phyloP scores from a whole-genome alignment of 2,888 invertebrate species.

The Sepiola atlantica region DNA sequence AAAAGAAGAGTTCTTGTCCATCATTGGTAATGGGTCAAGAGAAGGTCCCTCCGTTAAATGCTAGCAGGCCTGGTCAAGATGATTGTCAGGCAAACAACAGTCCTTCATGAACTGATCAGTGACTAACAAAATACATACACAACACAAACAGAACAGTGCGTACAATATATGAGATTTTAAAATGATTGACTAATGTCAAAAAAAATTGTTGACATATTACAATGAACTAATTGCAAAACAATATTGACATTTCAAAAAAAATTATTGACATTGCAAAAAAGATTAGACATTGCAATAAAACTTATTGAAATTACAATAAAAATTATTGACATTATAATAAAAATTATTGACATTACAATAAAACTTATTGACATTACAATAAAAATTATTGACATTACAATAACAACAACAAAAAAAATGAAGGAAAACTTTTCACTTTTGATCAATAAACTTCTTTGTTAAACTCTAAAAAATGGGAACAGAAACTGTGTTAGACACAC shows the following conservation, averaged over 20 bases:
- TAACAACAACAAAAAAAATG: neutral
- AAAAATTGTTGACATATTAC: too few species aligned
- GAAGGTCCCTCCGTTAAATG: conserved; percentile 21
- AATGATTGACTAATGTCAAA: neutral
- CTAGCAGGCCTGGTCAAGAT: neutral
- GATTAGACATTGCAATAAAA: too few species aligned
- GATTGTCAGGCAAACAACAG: neutral
- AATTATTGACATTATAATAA: too few species aligned
- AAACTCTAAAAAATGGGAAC: neutral
- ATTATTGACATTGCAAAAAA: too few species aligned
- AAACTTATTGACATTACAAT: too few species aligned
- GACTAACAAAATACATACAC: neutral
- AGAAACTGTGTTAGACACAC: neutral
- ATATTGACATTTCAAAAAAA: too few species aligned
- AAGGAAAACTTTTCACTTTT: neutral
- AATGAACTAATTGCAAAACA: too few species aligned
- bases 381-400: neutral
- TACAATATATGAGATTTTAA: neutral
- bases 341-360: too few species aligned
- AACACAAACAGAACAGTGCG: neutral
- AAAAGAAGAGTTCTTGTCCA: neutral
- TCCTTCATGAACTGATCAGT: neutral
- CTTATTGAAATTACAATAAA: too few species aligned
- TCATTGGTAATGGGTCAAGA: neutral
- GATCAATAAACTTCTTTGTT: neutral